Percentiles rank a stretch among this genome's conserved stretches.
Conservation (phyloP, 2,797 vertebrate genomes). For the Lophotriccus pileatus region DNA sequence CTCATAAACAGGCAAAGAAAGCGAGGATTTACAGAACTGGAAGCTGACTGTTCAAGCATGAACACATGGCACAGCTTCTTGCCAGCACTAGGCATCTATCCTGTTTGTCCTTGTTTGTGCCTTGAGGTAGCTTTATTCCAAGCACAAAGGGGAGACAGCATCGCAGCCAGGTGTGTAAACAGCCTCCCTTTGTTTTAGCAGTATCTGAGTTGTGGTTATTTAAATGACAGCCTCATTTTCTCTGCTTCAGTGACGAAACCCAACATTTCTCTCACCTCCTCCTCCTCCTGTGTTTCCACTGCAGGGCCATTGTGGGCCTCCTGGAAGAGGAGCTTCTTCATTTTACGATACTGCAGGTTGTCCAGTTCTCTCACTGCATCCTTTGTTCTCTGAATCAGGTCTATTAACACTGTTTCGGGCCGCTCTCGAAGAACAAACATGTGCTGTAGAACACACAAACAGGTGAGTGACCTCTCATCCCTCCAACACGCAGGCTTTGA, state of each 20-base stretch:
- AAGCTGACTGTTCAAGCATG: constrained; percentile 1
- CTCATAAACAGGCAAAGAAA: background rate
- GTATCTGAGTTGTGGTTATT: background rate
- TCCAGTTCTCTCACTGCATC: constrained; percentile 98
- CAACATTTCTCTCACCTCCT: constrained; percentile 84
- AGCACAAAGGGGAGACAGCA: background rate
- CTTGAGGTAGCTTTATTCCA: constrained; percentile 12
- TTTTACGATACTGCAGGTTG: constrained; percentile 98
- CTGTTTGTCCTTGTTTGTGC: background rate
- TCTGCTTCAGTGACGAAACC: background rate
- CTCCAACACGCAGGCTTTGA: background rate
- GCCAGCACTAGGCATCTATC: background rate
- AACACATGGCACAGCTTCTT: constrained; percentile 9
- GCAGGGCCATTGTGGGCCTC: constrained; percentile 95
- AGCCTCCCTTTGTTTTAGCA: background rate
- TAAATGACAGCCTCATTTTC: background rate
- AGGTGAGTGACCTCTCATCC: background rate
- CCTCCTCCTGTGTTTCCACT: constrained; percentile 93
- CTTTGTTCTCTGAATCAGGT: constrained; percentile 97
- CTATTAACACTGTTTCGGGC: constrained; percentile 94
- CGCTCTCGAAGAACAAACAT: constrained; percentile 95
- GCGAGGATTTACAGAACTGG: background rate
- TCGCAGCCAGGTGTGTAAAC: constrained; percentile 10
- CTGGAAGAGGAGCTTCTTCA: constrained; percentile 99
- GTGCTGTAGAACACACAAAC: constrained; percentile 78